Evolutionary conservation across 2,888 invertebrate species (phyloP), one percentile per base, ranked within the genome.

Genomic region (Caradrina clavipalpis): DNA sequence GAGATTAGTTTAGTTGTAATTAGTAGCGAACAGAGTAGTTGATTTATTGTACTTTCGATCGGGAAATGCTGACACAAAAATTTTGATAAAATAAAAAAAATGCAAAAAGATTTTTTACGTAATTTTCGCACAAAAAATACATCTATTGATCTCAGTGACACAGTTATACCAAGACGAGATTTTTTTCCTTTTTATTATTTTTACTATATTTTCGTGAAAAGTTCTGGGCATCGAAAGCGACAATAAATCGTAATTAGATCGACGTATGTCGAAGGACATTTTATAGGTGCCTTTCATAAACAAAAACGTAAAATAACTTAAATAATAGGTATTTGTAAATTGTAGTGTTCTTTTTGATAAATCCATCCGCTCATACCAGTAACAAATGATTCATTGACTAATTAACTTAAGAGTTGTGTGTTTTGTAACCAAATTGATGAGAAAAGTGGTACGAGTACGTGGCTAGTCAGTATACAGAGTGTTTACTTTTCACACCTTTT

Each of bases 241-340:
- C 88, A 91, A 90, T 87, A 88, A 88, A 86, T 89, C 86, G 84
- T 80, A 78, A 58, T 89, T 94, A 95, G 94, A 86, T 90, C 90
- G 93, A 93, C 91, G 69, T 80, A 82, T 61, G 94, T 95, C 93
- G 91, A 91, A 85, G 90, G 92, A 94, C 92, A 91, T 93, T 94
- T 91, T 92, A 94, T 95, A 95, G 95, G 95, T 95, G 95, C 95
- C 95, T 95, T 96, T 95, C 91, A 92, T 93, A 90, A 93, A 91
- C 86, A 86, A 85, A 26, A 90, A 88, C 87, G 53, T 91, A 93
- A 91, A 88, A 87, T 92, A 90, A 92, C 85, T 87, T 90, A 91
- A 68, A 81, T 88, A 80, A 86, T 93, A 93, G 90, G 90, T 68
- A 90, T 87, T 90, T 93, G 91, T 94, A 94, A 88, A 91, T 90